These are phyloP conservation scores for Eurystomus gularis DNA, from an alignment of 2,113 vertebrate species.

Conservation along the genomic window DNA sequence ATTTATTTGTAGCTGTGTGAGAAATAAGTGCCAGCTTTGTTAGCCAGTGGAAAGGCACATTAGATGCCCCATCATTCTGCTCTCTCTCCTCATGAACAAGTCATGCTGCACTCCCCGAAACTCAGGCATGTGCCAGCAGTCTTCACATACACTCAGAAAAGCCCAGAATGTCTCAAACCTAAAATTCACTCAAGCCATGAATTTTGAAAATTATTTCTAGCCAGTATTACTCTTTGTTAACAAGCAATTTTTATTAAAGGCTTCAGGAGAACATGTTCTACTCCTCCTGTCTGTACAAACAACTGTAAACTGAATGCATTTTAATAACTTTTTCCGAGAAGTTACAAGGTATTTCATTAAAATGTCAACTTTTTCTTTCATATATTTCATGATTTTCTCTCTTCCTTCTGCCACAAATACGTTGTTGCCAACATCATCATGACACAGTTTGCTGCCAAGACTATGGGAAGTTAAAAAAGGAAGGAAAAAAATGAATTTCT, in stretches of 20 bases:
- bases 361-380: conserved; percentile 62
- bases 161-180: neutral
- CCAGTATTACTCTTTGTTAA: neutral
- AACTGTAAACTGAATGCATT: conserved; percentile 24
- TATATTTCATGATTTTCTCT: conserved; percentile 62
- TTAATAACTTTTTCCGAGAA: conserved; percentile 52
- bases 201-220: neutral
- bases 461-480: conserved; percentile 60
- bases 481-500: conserved; percentile 41
- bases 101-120: neutral
- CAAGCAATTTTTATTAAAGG: neutral
- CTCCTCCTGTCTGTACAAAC: conserved; percentile 1
- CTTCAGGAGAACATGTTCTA: neutral
- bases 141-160: neutral
- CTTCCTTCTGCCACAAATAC: conserved; percentile 66
- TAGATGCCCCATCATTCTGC: neutral
- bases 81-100: neutral
- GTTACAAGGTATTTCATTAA: conserved; percentile 66
- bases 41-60: neutral
- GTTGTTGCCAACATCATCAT: conserved; percentile 69
- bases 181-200: neutral
- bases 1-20: neutral
- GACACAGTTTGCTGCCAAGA: conserved; percentile 66
- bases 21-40: neutral
- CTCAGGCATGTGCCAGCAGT: neutral